Percentiles rank a stretch among this genome's conserved stretches.
phyloP scores from a whole-genome alignment of 2,797 vertebrate species.

The Arnoldichthys spilopterus region DNA sequence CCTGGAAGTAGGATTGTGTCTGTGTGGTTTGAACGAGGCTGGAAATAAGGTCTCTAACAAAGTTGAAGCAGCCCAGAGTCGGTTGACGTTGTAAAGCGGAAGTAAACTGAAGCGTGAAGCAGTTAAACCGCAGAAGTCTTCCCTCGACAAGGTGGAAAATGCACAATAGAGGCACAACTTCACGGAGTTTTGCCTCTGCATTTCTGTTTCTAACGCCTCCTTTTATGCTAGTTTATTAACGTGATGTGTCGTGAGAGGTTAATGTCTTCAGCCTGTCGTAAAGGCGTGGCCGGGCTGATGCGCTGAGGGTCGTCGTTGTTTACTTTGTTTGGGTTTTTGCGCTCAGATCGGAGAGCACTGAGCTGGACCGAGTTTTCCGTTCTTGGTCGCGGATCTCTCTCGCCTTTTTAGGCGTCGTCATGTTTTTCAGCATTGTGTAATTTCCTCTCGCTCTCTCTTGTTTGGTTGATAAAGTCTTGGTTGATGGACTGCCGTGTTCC shows the following conservation, averaged over 20 bases:
- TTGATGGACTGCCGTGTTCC: slow-evolving; percentile 20
- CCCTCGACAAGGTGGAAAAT: too few relatives aligned
- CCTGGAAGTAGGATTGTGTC: neutral
- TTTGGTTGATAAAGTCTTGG: slow-evolving; percentile 35
- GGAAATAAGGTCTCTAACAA: neutral
- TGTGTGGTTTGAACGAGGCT: neutral
- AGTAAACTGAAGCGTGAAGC: neutral
- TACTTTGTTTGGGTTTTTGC: slow-evolving; percentile 11
- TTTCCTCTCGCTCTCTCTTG: slow-evolving; percentile 33
- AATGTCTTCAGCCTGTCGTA: too few relatives aligned
- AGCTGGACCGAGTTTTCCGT: neutral
- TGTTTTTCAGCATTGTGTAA: slow-evolving; percentile 10
- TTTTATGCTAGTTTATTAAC: too few relatives aligned
- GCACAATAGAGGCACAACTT: too few relatives aligned
- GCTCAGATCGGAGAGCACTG: neutral
- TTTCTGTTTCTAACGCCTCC: too few relatives aligned
- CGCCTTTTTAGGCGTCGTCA: slow-evolving; percentile 32
- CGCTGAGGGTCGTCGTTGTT: neutral
- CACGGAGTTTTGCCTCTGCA: too few relatives aligned
- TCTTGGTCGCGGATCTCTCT: neutral
- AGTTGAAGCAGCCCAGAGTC: neutral
- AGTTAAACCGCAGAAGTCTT: too few relatives aligned
- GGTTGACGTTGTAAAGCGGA: slow-evolving; percentile 6
- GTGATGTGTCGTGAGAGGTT: too few relatives aligned
- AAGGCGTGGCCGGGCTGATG: neutral